Percentiles rank a stretch among this genome's conserved stretches.
Evolutionary conservation across 2,888 invertebrate genomes (phyloP).

Genomic region (Heteromurus nitidus): DNA sequence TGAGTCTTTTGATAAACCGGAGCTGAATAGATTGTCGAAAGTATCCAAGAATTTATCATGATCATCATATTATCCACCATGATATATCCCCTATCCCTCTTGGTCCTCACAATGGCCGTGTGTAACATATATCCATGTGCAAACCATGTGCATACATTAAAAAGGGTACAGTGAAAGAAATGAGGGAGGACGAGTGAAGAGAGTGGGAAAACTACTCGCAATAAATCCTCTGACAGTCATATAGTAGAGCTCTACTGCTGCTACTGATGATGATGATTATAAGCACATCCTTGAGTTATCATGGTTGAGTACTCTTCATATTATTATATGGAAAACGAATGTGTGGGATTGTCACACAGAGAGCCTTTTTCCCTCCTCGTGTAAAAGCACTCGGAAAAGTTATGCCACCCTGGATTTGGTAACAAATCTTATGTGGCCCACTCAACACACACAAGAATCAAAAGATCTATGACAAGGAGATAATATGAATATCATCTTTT

Average conservation of each 20-base stretch:
- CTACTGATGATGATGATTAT: conserved; percentile 51
- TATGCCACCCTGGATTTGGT: neutral
- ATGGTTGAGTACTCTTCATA: conserved; percentile 39
- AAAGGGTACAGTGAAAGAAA: too few relatives aligned
- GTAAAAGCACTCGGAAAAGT: neutral
- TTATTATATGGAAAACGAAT: conserved; percentile 9
- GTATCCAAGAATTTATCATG: neutral
- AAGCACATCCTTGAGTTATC: conserved; percentile 59
- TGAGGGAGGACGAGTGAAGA: conserved; percentile 23
- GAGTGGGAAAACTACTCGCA: conserved; percentile 23
- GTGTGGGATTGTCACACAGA: conserved; percentile 3
- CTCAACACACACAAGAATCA: conserved; percentile 28
- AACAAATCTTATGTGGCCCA: conserved; percentile 4
- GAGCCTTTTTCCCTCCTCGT: neutral
- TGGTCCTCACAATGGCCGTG: too few relatives aligned
- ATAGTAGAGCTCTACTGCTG: too few relatives aligned
- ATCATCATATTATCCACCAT: neutral
- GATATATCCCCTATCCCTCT: conserved; percentile 10
- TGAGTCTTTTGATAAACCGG: too few relatives aligned
- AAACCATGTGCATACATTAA: too few relatives aligned
- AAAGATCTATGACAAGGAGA: conserved; percentile 32
- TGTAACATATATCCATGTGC: too few relatives aligned
- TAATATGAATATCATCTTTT: conserved; percentile 34
- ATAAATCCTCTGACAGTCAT: conserved; percentile 62
- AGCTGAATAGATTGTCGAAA: too few relatives aligned